Evolutionary conservation across 1,140 invertebrate species (phyloP).

Genomic region (Liolophura sinensis): DNA sequence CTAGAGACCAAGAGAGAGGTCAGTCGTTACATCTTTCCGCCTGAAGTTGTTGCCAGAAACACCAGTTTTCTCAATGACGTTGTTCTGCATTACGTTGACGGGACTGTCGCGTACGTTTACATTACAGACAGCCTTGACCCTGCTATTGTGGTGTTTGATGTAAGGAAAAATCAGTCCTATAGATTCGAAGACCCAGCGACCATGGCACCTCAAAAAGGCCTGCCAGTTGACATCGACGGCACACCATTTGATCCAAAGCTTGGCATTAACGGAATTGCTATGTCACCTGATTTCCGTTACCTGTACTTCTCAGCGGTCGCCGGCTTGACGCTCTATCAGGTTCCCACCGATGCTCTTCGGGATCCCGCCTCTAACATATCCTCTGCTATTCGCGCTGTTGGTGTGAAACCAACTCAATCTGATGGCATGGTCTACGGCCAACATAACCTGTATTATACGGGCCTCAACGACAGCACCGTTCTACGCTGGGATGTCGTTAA

Average conservation of each 20-base stretch:
- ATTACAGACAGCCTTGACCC: slow-evolving; percentile 28
- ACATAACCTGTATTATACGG: slow-evolving; percentile 21
- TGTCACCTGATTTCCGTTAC: slow-evolving; percentile 24
- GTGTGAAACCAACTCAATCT: slow-evolving; percentile 16
- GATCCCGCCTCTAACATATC: slow-evolving; percentile 4
- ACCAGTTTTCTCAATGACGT: slow-evolving; percentile 36
- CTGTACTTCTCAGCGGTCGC: slow-evolving; percentile 25
- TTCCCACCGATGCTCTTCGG: slow-evolving; percentile 23
- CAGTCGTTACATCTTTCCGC: slow-evolving; percentile 17
- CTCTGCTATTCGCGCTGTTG: slow-evolving; percentile 5
- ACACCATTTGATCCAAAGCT: too few relatives aligned
- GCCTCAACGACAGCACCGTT: slow-evolving; percentile 18
- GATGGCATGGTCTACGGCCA: slow-evolving; percentile 27
- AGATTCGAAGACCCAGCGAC: slow-evolving; percentile 24
- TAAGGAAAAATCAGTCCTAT: slow-evolving; percentile 13
- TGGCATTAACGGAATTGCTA: slow-evolving; percentile 27
- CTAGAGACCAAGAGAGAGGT: slow-evolving; percentile 14
- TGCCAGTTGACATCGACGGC: too few relatives aligned
- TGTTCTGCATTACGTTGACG: slow-evolving; percentile 32
- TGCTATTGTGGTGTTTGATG: slow-evolving; percentile 27
- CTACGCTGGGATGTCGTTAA: slow-evolving; percentile 5
- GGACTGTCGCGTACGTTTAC: slow-evolving; percentile 27
- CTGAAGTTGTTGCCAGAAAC: slow-evolving; percentile 21
- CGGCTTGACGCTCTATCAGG: slow-evolving; percentile 20
- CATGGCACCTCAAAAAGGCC: slow-evolving; percentile 1